These are phyloP conservation scores for Helarctos malayanus DNA, from an alignment of 2,797 vertebrate species.

Conservation along the genomic window DNA sequence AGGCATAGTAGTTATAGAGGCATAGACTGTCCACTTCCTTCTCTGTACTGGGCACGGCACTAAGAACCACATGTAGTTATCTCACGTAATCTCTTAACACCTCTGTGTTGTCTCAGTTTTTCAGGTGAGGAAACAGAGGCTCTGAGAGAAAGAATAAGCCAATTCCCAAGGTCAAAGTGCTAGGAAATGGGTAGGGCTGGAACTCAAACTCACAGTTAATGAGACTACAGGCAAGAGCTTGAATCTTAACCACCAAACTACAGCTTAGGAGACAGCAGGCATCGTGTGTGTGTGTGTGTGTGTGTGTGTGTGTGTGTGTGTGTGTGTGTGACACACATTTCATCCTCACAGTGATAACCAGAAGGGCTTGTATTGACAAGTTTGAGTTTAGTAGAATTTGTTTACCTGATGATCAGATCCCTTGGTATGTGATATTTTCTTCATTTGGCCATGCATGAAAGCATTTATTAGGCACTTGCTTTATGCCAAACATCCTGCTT, in stretches of 20 bases:
- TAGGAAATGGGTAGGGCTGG: not conserved
- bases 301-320: not conserved
- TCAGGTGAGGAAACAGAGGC: constrained; percentile 13
- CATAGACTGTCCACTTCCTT: not conserved
- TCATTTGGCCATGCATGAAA: not conserved
- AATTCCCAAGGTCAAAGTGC: not conserved
- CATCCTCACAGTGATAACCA: constrained; percentile 6
- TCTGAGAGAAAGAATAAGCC: not conserved
- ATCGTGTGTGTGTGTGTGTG: not conserved
- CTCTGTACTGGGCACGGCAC: not conserved
- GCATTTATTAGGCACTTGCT: not conserved
- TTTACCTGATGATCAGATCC: not conserved
- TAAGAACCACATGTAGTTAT: not conserved
- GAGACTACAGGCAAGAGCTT: not conserved
- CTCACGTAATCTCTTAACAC: not conserved
- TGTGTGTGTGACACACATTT: not conserved
- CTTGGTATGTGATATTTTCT: not conserved
- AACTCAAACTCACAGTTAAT: not conserved
- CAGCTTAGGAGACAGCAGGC: not conserved
- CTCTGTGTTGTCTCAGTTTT: not conserved
- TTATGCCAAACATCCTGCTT: not conserved
- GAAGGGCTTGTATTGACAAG: not conserved
- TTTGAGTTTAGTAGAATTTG: not conserved
- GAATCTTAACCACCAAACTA: not conserved
- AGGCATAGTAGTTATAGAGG: not conserved